Conservation (phyloP, 2,113 vertebrate genomes). For the Spea multiplicata region DNA sequence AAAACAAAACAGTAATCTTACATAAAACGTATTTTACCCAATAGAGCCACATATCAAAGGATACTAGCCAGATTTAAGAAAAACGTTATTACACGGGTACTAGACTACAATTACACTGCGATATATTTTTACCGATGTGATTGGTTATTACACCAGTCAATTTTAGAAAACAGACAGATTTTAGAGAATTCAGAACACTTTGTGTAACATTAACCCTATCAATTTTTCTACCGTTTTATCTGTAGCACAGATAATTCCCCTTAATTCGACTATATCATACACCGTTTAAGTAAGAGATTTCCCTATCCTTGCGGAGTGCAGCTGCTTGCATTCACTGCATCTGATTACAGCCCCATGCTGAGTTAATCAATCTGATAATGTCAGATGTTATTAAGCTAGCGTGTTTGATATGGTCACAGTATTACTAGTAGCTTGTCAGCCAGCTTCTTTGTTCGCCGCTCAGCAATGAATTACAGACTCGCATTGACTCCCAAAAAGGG, state of each 20-base stretch:
- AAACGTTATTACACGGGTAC: no score
- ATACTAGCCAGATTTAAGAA: no score
- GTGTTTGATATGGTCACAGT: conserved; percentile 60
- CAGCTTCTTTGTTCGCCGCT: conserved; percentile 59
- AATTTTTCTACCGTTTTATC: conserved; percentile 1
- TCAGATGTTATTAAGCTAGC: conserved; percentile 68
- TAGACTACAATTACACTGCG: no score
- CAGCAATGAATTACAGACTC: conserved; percentile 51
- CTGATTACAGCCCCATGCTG: conserved; percentile 64
- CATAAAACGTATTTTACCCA: no score
- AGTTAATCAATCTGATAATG: conserved; percentile 72
- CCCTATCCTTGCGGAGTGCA: conserved; percentile 61
- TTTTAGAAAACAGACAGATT: no score
- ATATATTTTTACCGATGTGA: no score
- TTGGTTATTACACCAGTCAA: no score
- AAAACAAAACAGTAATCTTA: no score
- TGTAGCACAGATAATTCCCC: conserved; percentile 7
- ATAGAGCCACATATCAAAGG: no score
- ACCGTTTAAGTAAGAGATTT: conserved; percentile 49
- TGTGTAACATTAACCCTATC: not conserved
- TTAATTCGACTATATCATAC: conserved; percentile 19
- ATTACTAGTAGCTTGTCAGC: conserved; percentile 56
- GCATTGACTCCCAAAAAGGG: conserved; percentile 54
- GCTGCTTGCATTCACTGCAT: conserved; percentile 67
- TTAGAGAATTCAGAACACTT: not conserved